A percentile compares a stretch with the other conserved stretches of the same genome.
phyloP scores from a whole-genome alignment of 2,113 vertebrate genomes.

The Rhineura floridana region DNA sequence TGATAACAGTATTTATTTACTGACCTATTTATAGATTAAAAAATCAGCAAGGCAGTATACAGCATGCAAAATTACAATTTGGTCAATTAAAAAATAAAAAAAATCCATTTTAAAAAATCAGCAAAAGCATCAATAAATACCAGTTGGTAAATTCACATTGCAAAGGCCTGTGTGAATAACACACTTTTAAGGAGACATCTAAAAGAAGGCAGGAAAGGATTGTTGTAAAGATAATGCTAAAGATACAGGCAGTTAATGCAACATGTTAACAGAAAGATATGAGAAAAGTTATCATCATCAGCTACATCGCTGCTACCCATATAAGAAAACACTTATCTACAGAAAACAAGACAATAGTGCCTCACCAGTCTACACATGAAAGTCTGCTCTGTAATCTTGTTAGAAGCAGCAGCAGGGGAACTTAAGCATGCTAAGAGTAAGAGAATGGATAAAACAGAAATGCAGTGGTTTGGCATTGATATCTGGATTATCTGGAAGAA shows the following conservation, averaged over 20 bases:
- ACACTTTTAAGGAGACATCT: too few relatives aligned
- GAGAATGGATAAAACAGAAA: not conserved
- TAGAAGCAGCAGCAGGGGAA: not conserved
- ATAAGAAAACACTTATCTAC: fast-evolving
- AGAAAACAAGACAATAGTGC: not conserved
- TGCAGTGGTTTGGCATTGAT: not conserved
- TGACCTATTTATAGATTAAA: too few relatives aligned
- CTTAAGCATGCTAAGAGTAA: not conserved
- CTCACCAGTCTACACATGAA: not conserved
- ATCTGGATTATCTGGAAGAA: not conserved
- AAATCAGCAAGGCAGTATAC: too few relatives aligned
- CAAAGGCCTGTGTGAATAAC: too few relatives aligned
- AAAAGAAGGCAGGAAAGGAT: too few relatives aligned
- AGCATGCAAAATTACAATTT: too few relatives aligned
- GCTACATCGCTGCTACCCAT: too few relatives aligned
- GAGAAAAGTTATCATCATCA: not conserved
- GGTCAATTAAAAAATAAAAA: too few relatives aligned
- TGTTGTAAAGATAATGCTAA: not conserved
- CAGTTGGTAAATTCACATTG: too few relatives aligned
- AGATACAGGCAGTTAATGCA: not conserved
- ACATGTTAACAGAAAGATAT: not conserved
- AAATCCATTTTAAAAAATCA: too few relatives aligned
- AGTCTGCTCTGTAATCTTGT: not conserved
- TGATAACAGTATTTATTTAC: too few relatives aligned
- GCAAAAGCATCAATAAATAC: too few relatives aligned